Percentiles rank a stretch among this genome's conserved stretches.
Conservation (phyloP, 2,888 invertebrate genomes). For the Orthosia gracilis region DNA sequence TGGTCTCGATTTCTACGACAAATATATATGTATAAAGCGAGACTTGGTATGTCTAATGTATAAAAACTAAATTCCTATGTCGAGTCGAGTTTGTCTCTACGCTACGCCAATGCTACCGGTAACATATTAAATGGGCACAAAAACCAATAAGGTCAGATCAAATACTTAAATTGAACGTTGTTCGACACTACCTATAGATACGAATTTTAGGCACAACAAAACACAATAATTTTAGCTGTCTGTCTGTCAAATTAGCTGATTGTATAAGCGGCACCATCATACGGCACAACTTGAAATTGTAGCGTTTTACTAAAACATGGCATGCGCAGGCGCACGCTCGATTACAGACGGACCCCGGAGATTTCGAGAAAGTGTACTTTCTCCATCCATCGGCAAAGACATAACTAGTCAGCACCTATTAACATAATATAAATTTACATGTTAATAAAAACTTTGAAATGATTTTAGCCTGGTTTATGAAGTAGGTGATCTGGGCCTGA, state of each 20-base stretch:
- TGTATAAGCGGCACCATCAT: constrained; percentile 3
- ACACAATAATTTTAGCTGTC: not conserved
- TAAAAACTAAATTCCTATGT: constrained; percentile 50
- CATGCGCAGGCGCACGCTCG: constrained; percentile 67
- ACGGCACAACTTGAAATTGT: constrained; percentile 41
- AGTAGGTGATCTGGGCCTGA: constrained; percentile 19
- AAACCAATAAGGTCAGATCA: constrained; percentile 46
- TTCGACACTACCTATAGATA: not conserved
- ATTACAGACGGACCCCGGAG: constrained; percentile 71
- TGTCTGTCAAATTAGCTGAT: constrained; percentile 19
- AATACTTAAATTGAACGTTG: constrained; percentile 15
- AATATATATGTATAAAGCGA: not conserved
- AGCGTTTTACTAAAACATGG: constrained; percentile 55
- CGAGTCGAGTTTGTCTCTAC: constrained; percentile 22
- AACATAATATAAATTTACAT: constrained; percentile 59
- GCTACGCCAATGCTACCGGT: constrained; percentile 33
- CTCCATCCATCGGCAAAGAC: constrained; percentile 73
- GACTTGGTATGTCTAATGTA: constrained; percentile 21
- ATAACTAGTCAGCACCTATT: constrained; percentile 56
- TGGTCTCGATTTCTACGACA: constrained; percentile 48
- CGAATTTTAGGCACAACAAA: not conserved
- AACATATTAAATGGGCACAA: constrained; percentile 35
- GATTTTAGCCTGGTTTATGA: constrained; percentile 39
- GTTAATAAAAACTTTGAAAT: constrained; percentile 39
- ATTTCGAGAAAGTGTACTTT: constrained; percentile 86